A percentile compares a stretch with the other conserved stretches of the same genome.
phyloP scores from a whole-genome alignment of 2,797 vertebrate species.

The Enteromius afrohamiltoni region DNA sequence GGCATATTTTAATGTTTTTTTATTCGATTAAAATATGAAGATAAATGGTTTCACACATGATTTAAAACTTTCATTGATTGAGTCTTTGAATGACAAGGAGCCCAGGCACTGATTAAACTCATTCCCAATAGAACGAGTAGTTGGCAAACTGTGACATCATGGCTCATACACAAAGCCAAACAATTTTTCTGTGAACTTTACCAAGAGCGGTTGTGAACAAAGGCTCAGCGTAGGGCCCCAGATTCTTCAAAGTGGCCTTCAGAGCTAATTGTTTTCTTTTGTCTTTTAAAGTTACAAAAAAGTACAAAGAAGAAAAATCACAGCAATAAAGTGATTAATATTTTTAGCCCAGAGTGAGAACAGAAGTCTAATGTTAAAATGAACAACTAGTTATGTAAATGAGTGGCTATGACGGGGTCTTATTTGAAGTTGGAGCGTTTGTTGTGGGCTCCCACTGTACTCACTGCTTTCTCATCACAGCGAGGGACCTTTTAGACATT shows the following conservation, averaged over 20 bases:
- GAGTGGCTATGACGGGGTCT: slow-evolving; percentile 71
- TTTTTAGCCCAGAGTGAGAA: slow-evolving; percentile 66
- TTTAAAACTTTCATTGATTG: not conserved
- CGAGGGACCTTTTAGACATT: slow-evolving; percentile 80
- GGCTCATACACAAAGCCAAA: slow-evolving; percentile 50
- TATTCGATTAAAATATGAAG: not conserved
- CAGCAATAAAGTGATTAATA: slow-evolving; percentile 66
- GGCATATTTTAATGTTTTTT: not conserved
- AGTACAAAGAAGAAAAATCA: slow-evolving; percentile 59
- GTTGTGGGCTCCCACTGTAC: slow-evolving; percentile 77
- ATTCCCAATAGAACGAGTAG: slow-evolving; percentile 58
- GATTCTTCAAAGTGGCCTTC: slow-evolving; percentile 60
- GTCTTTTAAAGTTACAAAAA: slow-evolving; percentile 67
- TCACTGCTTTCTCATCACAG: slow-evolving; percentile 77
- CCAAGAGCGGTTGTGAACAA: slow-evolving; percentile 61
- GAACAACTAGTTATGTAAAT: slow-evolving; percentile 76
- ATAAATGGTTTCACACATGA: not conserved
- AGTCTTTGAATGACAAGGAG: not conserved
- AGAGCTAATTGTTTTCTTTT: slow-evolving; percentile 73
- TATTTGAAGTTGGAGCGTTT: slow-evolving; percentile 79
- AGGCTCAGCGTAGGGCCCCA: slow-evolving; percentile 51
- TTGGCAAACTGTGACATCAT: slow-evolving; percentile 73
- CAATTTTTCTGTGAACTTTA: slow-evolving; percentile 52
- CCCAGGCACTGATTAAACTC: not conserved
- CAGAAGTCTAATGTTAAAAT: slow-evolving; percentile 73